Evolutionary conservation across 2,888 invertebrate species (phyloP), one percentile per base, ranked within the genome.

Genomic region (Spisula subtruncata): DNA sequence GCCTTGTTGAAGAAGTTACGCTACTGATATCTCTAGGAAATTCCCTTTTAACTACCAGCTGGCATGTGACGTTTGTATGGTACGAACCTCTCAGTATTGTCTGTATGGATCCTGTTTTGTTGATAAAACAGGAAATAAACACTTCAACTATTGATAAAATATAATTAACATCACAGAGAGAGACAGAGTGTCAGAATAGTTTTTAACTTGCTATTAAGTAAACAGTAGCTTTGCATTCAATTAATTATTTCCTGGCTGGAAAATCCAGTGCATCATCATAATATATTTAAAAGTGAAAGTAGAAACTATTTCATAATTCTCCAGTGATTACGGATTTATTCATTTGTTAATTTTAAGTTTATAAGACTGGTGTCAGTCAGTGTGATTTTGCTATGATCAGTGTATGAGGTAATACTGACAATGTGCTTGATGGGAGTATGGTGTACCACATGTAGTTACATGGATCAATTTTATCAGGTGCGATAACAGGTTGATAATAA

Each of bases 391-490:
- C 51, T 6, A 12, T 25, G n/a, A 25, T 25, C 25, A 8, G 8
- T 66, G n/a, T 66, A 12, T 66, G 2, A 60, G 5, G n/a, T 25
- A 6, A n/a, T 20, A 66, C 25, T 66, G 60, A 66, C 20, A n/a
- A 66, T 66, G 60, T 66, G 60, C 14, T 14, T 51, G 16, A 51
- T 1, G 4, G 14, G 6, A 60, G 60, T 6, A 18, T 18, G 14
- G 60, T 60, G 60, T 25, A 25, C 20, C 8, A 25, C 10, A 25
- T 25, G 25, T 25, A 66, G 25, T 66, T 25, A 66, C 60, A 66
- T 66, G 60, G 60, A 66, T 66, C 25, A n/a, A 66, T 66, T 66
- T 25, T 66, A 66, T 66, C 60, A 66, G 25, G 60, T 66, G 25
- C 6, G 25, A 66, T 66, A 25, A 66, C 25, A n/a, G 25, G 8